Evolutionary conservation across 2,888 invertebrate species (phyloP), one percentile per base, ranked within the genome.

Genomic region (Cheilosia pagana): DNA sequence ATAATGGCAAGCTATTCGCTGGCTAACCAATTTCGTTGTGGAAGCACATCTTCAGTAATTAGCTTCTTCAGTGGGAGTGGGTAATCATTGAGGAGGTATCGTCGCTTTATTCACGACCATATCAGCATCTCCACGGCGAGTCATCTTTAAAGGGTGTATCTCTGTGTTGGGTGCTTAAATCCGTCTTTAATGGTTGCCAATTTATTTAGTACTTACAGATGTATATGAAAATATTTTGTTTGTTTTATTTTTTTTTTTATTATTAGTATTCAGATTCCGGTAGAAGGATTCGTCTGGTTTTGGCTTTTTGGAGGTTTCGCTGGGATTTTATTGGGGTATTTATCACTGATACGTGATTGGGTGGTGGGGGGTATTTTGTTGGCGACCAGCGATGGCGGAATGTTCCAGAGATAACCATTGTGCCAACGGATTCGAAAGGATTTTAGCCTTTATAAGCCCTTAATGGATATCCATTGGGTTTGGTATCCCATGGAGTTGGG

Each of bases 151-250:
- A 43, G 23, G 50, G 55, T 19, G 31, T 31, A 21, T 41, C 74
- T 57, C 3, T 41, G 55, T 14, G 43, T 45, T 35, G 52, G 79
- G 79, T 85, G 79, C 75, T 85, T 85, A 85, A 85, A 85, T 85
- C 76, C 85, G 71, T 81, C 75, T 75, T 81, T 76, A 85, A 85
- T 83, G 75, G 70, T 55, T 81, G 85, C 85, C 85, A 85, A 85
- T 85, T 81, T 85, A 81, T 81, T 81, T 76, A 71, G 65, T 76
- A 85, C 71, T 85, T 81, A 71, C 85, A 71, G 60, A 65, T 79
- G 79, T 81, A 70, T 67, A 57, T 59, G 59, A 23, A 39, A 43
- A 67, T 67, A 43, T 72, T 72, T 60, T 39, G 50, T 48, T 43
- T 23, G 31, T 59, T 65, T 50, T 50, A 50, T 59, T 35, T 35